Evolutionary conservation across 2,888 invertebrate species (phyloP).

Genomic region (Ypsolopha scabrella): DNA sequence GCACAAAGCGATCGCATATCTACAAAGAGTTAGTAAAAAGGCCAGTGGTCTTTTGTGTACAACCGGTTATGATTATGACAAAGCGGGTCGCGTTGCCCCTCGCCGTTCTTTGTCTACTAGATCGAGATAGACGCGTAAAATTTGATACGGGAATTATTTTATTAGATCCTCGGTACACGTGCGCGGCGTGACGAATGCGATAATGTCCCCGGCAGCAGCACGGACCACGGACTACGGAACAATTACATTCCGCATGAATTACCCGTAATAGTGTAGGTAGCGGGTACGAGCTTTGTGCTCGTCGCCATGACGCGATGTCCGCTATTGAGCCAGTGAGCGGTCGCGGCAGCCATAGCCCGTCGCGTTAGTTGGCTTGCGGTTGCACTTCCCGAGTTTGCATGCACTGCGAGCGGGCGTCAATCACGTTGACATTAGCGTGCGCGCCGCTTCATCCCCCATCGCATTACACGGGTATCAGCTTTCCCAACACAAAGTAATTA

Average conservation of each 20-base stretch:
- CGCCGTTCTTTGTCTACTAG: constrained; percentile 57
- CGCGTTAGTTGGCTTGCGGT: not conserved
- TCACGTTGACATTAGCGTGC: constrained; percentile 36
- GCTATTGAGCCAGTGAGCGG: constrained; percentile 25
- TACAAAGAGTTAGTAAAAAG: constrained; percentile 39
- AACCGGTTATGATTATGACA: constrained; percentile 66
- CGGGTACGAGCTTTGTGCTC: constrained; percentile 47
- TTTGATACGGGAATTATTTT: constrained; percentile 70
- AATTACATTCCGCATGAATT: constrained; percentile 66
- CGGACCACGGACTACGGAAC: constrained; percentile 37
- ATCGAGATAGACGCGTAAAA: constrained; percentile 67
- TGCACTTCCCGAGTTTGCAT: constrained; percentile 4
- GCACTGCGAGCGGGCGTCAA: not conserved
- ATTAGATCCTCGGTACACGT: constrained; percentile 66
- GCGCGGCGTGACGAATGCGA: constrained; percentile 66
- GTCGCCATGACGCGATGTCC: constrained; percentile 30
- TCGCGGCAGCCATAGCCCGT: not conserved
- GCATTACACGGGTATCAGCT: constrained; percentile 42
- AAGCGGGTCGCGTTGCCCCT: constrained; percentile 53
- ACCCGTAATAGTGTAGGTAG: constrained; percentile 50
- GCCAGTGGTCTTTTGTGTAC: constrained; percentile 51
- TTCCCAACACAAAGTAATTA: constrained; percentile 16
- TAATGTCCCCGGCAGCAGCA: constrained; percentile 49
- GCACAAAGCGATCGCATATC: constrained; percentile 17
- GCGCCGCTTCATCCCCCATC: constrained; percentile 17